Evolutionary conservation across 2,113 vertebrate species (phyloP).

Genomic region (Neotoma lepida): DNA sequence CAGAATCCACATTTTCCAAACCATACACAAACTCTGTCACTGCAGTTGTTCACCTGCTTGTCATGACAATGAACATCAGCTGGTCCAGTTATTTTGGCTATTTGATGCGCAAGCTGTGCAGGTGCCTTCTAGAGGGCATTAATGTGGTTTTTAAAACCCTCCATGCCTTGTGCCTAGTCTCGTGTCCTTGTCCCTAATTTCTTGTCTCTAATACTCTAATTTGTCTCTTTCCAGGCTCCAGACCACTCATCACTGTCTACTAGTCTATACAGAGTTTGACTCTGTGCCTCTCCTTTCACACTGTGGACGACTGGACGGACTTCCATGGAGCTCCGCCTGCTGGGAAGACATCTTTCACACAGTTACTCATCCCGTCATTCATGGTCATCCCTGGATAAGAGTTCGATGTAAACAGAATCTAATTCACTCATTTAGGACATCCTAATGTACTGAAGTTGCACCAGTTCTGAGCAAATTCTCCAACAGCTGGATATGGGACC

Average conservation of each 20-base stretch:
- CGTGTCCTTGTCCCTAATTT: not conserved
- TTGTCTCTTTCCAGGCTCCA: not conserved
- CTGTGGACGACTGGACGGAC: not conserved
- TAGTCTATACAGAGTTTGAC: not conserved
- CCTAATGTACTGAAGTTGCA: slow-evolving; percentile 92
- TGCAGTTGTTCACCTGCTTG: not conserved
- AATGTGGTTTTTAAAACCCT: not conserved
- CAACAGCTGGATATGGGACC: slow-evolving; percentile 89
- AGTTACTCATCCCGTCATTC: not conserved
- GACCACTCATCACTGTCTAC: not conserved
- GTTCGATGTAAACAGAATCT: not conserved
- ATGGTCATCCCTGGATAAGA: not conserved
- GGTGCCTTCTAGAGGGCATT: slow-evolving; percentile 8
- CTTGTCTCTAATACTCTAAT: not conserved
- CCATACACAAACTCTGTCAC: not conserved
- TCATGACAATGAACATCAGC: not conserved
- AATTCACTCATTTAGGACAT: slow-evolving; percentile 83
- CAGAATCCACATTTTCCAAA: not conserved
- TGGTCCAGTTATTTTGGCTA: not conserved
- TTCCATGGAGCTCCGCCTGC: not conserved
- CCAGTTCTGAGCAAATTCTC: slow-evolving; percentile 91
- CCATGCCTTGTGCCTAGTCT: not conserved
- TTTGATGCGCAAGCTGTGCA: not conserved
- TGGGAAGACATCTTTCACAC: not conserved
- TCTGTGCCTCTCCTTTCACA: not conserved